These are phyloP conservation scores for Argyra leucocephala DNA, from an alignment of 2,888 invertebrate species.

Conservation along the genomic window DNA sequence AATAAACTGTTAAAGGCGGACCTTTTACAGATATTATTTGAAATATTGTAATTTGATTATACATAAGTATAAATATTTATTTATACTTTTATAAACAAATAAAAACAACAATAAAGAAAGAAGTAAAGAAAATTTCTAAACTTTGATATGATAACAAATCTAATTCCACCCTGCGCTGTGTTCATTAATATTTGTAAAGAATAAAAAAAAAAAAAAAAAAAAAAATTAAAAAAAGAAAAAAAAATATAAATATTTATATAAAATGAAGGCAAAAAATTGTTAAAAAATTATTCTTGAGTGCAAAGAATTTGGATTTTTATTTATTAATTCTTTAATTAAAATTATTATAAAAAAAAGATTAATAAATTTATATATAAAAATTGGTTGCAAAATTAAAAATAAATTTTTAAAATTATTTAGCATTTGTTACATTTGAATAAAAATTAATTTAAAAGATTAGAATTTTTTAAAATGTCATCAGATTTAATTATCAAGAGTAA, in stretches of 20 bases:
- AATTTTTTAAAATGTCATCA: too few species aligned
- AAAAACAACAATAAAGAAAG: neutral
- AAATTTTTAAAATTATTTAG: too few species aligned
- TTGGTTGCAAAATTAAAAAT: too few species aligned
- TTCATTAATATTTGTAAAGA: constrained; percentile 34
- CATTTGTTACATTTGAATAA: too few species aligned
- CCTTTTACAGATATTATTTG: neutral
- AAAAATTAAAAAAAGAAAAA: neutral
- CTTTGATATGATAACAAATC: neutral
- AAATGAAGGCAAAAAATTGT: too few species aligned
- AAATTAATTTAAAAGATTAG: too few species aligned
- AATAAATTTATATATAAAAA: too few species aligned
- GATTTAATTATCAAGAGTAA: too few species aligned
- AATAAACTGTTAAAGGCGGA: neutral
- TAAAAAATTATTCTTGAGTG: neutral
- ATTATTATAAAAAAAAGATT: too few species aligned
- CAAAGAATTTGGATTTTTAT: neutral
- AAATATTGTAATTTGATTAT: neutral
- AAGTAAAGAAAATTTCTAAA: neutral
- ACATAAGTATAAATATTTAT: neutral
- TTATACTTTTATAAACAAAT: neutral
- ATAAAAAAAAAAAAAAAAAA: constrained; percentile 18
- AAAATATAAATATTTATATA: too few species aligned
- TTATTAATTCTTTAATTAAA: constrained; percentile 8
- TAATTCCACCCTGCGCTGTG: constrained; percentile 37